Percentiles rank a stretch among this genome's conserved stretches.
phyloP scores from a whole-genome alignment of 2,113 vertebrate species.

The Lagopus muta region DNA sequence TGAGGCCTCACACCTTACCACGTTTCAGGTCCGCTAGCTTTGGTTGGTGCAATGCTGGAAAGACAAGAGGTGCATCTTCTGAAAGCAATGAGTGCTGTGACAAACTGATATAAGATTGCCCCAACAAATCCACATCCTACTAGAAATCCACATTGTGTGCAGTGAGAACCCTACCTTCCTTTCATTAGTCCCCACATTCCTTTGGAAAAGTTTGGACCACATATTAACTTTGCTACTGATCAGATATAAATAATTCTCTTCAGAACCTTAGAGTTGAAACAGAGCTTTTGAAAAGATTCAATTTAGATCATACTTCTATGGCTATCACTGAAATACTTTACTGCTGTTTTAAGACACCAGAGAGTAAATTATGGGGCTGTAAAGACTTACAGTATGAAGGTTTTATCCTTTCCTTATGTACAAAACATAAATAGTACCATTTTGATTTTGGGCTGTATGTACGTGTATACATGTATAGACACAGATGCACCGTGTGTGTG shows the following conservation, averaged over 20 bases:
- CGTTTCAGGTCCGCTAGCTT: rapidly evolving
- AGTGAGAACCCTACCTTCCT: background rate
- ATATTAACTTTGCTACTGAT: background rate
- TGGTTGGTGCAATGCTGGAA: background rate
- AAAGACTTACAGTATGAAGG: background rate
- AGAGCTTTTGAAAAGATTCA: slow-evolving; percentile 5
- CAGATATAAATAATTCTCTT: background rate
- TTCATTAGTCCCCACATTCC: background rate
- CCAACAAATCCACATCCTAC: background rate
- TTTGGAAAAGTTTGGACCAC: background rate
- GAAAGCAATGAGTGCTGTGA: background rate
- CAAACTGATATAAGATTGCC: background rate
- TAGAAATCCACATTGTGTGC: background rate
- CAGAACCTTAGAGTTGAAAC: background rate
- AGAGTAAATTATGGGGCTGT: slow-evolving; percentile 20
- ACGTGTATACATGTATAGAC: no score
- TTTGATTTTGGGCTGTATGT: background rate
- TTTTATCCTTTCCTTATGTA: slow-evolving; percentile 16
- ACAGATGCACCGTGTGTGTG: background rate
- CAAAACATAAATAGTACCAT: background rate
- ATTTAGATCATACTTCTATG: slow-evolving; percentile 1
- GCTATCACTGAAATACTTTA: slow-evolving; percentile 43
- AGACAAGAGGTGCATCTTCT: background rate
- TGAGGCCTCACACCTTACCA: background rate
- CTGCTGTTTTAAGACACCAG: background rate